A percentile compares a stretch with the other conserved stretches of the same genome.
Conservation (phyloP, 2,888 invertebrate species). For the Amphiduros pacificus region DNA sequence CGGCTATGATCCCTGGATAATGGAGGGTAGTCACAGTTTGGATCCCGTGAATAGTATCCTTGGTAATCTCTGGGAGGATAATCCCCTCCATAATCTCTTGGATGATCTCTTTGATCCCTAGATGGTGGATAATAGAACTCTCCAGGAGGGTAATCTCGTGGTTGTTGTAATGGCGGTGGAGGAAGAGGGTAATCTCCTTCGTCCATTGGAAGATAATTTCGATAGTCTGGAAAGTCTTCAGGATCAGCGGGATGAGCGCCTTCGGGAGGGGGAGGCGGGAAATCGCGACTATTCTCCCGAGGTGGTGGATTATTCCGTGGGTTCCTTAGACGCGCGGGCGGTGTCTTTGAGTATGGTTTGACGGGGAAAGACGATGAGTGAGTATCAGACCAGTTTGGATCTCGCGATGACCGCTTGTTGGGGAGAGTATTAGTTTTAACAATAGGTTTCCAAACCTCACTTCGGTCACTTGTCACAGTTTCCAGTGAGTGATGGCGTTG, state of each 20-base stretch:
- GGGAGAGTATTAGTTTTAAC: neutral
- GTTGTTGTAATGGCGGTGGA: too few relatives aligned
- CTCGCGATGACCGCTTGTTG: neutral
- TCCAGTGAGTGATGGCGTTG: conserved; percentile 11
- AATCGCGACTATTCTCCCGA: too few relatives aligned
- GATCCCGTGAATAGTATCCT: too few relatives aligned
- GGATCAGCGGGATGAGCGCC: neutral
- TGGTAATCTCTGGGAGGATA: neutral
- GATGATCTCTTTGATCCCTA: neutral
- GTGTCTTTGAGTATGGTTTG: too few relatives aligned
- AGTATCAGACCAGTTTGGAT: neutral
- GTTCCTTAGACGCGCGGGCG: too few relatives aligned
- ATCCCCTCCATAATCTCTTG: neutral
- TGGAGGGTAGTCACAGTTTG: too few relatives aligned
- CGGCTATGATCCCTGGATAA: too few relatives aligned
- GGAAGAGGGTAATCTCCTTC: neutral
- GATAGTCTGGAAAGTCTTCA: neutral
- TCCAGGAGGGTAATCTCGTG: too few relatives aligned
- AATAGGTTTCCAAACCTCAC: conserved; percentile 14
- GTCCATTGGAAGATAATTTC: neutral
- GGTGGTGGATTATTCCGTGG: neutral
- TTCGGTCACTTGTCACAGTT: conserved; percentile 5
- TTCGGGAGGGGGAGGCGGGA: neutral
- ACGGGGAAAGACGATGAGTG: neutral
- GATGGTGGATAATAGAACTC: too few relatives aligned